phyloP scores from a whole-genome alignment of 1,140 invertebrate species.

The Gonatopus flavifemur region DNA sequence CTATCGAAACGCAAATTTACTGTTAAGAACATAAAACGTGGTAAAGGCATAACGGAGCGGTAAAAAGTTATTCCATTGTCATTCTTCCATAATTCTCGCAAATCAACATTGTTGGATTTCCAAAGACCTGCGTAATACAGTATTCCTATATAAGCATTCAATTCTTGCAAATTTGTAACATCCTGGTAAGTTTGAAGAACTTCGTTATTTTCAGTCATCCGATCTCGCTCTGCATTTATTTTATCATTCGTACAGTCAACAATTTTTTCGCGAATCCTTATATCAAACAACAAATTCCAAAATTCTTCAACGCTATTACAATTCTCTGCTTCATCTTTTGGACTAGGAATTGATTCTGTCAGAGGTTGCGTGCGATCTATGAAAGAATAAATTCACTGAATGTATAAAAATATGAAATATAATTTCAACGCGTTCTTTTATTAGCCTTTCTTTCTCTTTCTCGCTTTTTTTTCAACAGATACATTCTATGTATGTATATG shows the following conservation, averaged over 20 bases:
- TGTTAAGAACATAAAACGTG: conserved; percentile 43
- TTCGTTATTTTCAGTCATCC: not conserved
- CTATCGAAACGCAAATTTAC: conserved; percentile 43
- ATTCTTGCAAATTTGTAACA: conserved; percentile 7
- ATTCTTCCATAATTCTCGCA: conserved; percentile 6
- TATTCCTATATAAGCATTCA: conserved; percentile 5
- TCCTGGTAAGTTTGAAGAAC: conserved; percentile 9
- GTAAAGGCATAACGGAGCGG: conserved; percentile 32
- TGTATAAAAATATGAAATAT: too few species aligned
- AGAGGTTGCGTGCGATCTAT: too few species aligned
- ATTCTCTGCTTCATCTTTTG: conserved; percentile 2
- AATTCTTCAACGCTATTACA: not conserved
- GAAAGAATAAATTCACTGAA: too few species aligned
- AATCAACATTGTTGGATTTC: conserved; percentile 4
- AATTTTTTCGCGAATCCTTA: not conserved
- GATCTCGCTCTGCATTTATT: not conserved
- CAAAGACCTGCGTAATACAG: conserved; percentile 12
- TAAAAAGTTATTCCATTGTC: conserved; percentile 20
- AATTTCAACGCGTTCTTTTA: too few species aligned
- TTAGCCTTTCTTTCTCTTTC: too few species aligned
- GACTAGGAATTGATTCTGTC: too few species aligned
- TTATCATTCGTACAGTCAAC: not conserved
- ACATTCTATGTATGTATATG: too few species aligned
- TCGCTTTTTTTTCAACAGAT: too few species aligned
- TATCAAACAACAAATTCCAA: not conserved